Base-by-base conservation (phyloP, 2,113 vertebrate species). In the Turnix velox region DNA sequence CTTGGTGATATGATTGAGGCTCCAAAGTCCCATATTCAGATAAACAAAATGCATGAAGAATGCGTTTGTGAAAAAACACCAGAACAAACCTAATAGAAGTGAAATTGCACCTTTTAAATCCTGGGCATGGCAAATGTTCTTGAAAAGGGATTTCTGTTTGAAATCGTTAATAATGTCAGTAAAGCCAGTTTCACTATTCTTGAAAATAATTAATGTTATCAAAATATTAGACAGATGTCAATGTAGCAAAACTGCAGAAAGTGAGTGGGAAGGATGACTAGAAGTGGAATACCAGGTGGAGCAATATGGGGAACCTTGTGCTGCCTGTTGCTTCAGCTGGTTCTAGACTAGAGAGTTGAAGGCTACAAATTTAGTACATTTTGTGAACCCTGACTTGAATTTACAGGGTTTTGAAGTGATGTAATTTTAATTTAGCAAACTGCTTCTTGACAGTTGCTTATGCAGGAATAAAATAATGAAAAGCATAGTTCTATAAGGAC, bases 391-490 rank as follows among this genome's bases (percentile, higher is more conserved):
- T 43, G 77, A 68, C 51, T 69, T 69, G 77, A 90, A 81, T 86
- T 77, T 79, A 49, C 45, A 92, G 52, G 30, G 49, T 40, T 90
- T 66, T 62, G 22, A 84, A 75, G 61, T 51, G 51, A 80, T 55
- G 24, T 51, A 3, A 79, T 81, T 95, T 90, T 74, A 88, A 87
- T 93, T 91, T 86, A 79, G 71, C 61, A 88, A 94, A 81, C 61
- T 1, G 5, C 33, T 84, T 85, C 43, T 71, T 94, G 73, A 59
- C 92, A 94, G 82, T 82, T 84, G 69, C 40, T 93, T 76, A 33
- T 42, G 35, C 27, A 57, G 37, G 51, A 88, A 43, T 63, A 25
- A 84, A 69, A 61, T n/a, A 79, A 58, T 51, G n/a, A 23, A 59
- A 80, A 14, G 27, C 73, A 6, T 54, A 23, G 22, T 35, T 8